phyloP scores from a whole-genome alignment of 1,140 invertebrate species.

The Drosophila teissieri region DNA sequence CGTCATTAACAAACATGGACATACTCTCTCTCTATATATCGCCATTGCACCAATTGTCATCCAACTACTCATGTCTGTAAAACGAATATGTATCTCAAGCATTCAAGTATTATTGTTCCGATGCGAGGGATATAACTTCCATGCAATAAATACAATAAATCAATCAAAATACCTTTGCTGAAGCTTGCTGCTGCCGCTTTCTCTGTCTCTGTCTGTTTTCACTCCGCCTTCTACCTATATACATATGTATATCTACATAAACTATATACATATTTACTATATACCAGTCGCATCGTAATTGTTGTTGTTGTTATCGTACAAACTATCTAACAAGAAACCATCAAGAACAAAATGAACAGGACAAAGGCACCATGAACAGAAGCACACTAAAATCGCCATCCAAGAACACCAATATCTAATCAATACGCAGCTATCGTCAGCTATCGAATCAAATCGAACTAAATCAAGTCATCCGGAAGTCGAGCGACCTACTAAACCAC shows the following conservation, averaged over 20 bases:
- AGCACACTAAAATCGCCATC: conserved; percentile 61
- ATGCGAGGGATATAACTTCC: conserved; percentile 31
- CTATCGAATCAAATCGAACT: conserved; percentile 47
- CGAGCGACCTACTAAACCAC: conserved; percentile 56
- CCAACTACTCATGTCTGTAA: conserved; percentile 15
- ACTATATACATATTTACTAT: not conserved
- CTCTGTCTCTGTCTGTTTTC: conserved; percentile 33
- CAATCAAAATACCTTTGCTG: conserved; percentile 48
- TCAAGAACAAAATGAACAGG: conserved; percentile 30
- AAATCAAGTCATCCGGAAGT: conserved; percentile 50
- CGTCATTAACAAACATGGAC: conserved; percentile 74
- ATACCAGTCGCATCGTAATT: conserved; percentile 37
- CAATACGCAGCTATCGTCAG: conserved; percentile 31
- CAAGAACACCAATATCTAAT: conserved; percentile 53
- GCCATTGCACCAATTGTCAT: conserved; percentile 59
- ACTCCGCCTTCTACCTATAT: conserved; percentile 18
- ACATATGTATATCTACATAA: not conserved
- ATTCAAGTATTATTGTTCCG: conserved; percentile 8
- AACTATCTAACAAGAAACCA: conserved; percentile 47
- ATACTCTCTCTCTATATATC: conserved; percentile 44
- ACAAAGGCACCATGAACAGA: conserved; percentile 49
- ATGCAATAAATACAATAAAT: conserved; percentile 25
- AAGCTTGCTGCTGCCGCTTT: conserved; percentile 68
- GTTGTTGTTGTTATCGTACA: conserved; percentile 58
- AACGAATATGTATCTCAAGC: conserved; percentile 12